A percentile compares a stretch with the other conserved stretches of the same genome.
phyloP scores from a whole-genome alignment of 2,888 invertebrate species.

The Heliconius ismenius region DNA sequence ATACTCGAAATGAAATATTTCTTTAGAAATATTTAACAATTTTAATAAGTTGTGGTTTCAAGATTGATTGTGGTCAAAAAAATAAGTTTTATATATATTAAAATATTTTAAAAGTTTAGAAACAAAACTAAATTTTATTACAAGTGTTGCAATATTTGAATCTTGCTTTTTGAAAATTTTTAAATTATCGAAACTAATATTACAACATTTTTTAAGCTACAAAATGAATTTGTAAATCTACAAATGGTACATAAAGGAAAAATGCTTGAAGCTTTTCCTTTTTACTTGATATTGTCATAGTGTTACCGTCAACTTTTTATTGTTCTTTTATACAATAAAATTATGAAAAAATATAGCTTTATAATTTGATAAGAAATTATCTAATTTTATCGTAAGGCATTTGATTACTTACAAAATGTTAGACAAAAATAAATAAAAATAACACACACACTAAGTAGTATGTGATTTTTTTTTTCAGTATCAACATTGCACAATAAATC shows the following conservation, averaged over 20 bases:
- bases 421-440: conserved; percentile 20
- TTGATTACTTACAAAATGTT: conserved; percentile 11
- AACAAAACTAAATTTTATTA: background rate
- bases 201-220: background rate
- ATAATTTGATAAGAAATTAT: background rate
- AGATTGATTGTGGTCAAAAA: background rate
- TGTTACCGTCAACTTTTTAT: conserved; percentile 1
- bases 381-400: conserved; percentile 20
- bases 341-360: conserved; percentile 17
- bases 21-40: background rate
- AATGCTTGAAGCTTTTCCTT: conserved; percentile 1
- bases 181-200: conserved; percentile 12
- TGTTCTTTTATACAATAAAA: conserved; percentile 15
- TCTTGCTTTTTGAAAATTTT: background rate
- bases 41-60: conserved; percentile 19
- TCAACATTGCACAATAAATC: conserved; percentile 14
- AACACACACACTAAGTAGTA: background rate
- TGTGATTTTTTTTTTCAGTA: conserved; percentile 8
- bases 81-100: background rate
- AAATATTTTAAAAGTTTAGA: background rate
- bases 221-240: background rate
- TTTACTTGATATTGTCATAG: conserved; percentile 14
- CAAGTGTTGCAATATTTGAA: background rate
- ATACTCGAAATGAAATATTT: background rate
- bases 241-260: conserved; percentile 1